These are phyloP conservation scores for Ceyx melanurus DNA, from an alignment of 2,113 vertebrate genomes.

Conservation along the genomic window DNA sequence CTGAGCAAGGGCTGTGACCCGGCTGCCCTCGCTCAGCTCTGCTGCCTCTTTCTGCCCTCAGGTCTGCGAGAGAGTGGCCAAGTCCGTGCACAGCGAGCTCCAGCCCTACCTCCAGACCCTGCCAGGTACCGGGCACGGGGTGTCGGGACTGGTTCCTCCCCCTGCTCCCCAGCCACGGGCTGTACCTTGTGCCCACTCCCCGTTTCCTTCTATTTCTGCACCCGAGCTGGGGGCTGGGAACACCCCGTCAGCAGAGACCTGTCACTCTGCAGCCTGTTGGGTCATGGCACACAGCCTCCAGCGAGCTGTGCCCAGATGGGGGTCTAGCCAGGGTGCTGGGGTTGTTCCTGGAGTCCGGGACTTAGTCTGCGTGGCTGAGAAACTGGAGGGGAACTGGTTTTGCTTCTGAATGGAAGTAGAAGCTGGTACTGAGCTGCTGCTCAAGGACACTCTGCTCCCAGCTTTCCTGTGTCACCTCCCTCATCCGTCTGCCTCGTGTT, in stretches of 20 bases:
- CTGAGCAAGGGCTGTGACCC: rapidly evolving
- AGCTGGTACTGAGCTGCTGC: neutral
- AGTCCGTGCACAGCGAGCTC: neutral
- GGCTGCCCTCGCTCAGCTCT: neutral
- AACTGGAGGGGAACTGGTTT: neutral
- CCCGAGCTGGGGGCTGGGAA: neutral
- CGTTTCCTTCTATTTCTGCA: neutral
- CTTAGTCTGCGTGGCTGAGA: neutral
- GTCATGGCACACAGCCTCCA: neutral
- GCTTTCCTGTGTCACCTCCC: neutral
- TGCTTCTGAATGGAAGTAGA: neutral
- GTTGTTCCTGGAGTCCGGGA: neutral
- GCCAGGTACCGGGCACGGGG: slow-evolving; percentile 51
- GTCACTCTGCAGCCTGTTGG: neutral
- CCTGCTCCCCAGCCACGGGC: rapidly evolving
- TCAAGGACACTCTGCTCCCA: neutral
- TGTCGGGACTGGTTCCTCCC: neutral
- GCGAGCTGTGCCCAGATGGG: rapidly evolving
- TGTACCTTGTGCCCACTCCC: neutral
- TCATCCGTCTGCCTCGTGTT: neutral
- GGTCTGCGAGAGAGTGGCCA: slow-evolving; percentile 59
- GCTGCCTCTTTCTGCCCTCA: neutral
- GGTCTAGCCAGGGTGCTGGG: no score
- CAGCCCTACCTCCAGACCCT: slow-evolving; percentile 66
- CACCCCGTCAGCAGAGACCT: neutral